Evolutionary conservation across 1,140 invertebrate species (phyloP).

Genomic region (Littorina saxatilis): DNA sequence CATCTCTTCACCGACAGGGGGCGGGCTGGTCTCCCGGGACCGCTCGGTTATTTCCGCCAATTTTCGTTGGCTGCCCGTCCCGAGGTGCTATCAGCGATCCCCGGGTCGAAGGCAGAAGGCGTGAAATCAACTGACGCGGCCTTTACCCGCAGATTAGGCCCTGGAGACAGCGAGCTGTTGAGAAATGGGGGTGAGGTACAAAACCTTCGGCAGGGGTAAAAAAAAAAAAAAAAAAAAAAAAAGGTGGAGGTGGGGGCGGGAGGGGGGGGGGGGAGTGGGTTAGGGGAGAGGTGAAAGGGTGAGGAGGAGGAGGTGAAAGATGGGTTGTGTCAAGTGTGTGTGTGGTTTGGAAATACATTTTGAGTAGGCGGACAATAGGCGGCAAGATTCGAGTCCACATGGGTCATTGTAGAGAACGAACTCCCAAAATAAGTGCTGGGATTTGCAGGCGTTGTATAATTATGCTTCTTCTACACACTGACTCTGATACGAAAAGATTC

Average conservation of each 20-base stretch:
- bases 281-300: neutral
- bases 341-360: too few species aligned
- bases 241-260: neutral
- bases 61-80: conserved; percentile 16
- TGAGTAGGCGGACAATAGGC: too few species aligned
- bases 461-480: too few species aligned
- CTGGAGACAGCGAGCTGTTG: neutral
- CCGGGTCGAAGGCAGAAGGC: neutral
- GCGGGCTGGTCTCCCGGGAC: conserved; percentile 5
- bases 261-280: neutral
- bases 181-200: neutral
- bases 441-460: too few species aligned
- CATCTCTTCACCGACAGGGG: neutral
- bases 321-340: neutral
- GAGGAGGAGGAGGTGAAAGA: neutral
- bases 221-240: too few species aligned
- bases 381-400: too few species aligned
- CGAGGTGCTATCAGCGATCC: conserved; percentile 2
- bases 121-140: conserved; percentile 26
- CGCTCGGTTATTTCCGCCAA: conserved; percentile 29
- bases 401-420: too few species aligned
- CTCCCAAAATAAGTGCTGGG: too few species aligned
- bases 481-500: too few species aligned
- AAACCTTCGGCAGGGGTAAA: neutral
- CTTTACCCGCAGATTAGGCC: conserved; percentile 13